These are phyloP conservation scores for Erpetoichthys calabaricus DNA, from an alignment of 2,797 vertebrate genomes.

Conservation along the genomic window DNA sequence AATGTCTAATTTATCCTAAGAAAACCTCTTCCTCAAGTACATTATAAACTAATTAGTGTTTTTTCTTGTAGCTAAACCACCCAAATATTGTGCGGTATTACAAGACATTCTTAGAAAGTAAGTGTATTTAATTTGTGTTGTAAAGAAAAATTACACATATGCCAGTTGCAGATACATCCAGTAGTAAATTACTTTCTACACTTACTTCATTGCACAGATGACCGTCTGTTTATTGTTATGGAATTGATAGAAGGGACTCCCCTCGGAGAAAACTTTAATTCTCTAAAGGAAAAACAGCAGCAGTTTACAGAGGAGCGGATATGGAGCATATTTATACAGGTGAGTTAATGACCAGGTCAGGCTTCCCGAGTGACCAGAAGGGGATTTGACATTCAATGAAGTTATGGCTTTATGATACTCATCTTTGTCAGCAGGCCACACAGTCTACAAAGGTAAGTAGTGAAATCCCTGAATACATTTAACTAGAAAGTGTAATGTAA, in stretches of 20 bases:
- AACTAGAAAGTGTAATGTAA: too few relatives aligned
- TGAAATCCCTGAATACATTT: too few relatives aligned
- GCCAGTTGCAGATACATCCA: neutral
- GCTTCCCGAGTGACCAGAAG: neutral
- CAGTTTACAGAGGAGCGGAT: conserved; percentile 68
- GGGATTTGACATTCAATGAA: too few relatives aligned
- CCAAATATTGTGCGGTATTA: conserved; percentile 80
- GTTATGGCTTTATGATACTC: too few relatives aligned
- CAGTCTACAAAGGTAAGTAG: too few relatives aligned
- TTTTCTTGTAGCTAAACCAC: conserved; percentile 60
- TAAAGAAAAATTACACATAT: conserved; percentile 4
- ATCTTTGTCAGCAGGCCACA: too few relatives aligned
- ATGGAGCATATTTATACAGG: conserved; percentile 84
- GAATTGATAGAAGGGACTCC: conserved; percentile 74
- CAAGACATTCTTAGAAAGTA: conserved; percentile 84
- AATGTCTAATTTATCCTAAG: too few relatives aligned
- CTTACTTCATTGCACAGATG: conserved; percentile 36
- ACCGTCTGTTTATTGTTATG: conserved; percentile 77
- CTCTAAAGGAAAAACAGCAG: conserved; percentile 72
- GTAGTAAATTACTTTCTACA: neutral
- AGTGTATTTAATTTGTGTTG: conserved; percentile 28
- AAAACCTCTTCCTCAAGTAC: too few relatives aligned
- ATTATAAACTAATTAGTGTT: neutral
- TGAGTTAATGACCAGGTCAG: conserved; percentile 18
- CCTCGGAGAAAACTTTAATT: conserved; percentile 66